Percentiles rank a stretch among this genome's conserved stretches.
These are phyloP conservation scores for Polypterus bichir DNA, from an alignment of 2,113 vertebrate species.

Conservation along the genomic window DNA sequence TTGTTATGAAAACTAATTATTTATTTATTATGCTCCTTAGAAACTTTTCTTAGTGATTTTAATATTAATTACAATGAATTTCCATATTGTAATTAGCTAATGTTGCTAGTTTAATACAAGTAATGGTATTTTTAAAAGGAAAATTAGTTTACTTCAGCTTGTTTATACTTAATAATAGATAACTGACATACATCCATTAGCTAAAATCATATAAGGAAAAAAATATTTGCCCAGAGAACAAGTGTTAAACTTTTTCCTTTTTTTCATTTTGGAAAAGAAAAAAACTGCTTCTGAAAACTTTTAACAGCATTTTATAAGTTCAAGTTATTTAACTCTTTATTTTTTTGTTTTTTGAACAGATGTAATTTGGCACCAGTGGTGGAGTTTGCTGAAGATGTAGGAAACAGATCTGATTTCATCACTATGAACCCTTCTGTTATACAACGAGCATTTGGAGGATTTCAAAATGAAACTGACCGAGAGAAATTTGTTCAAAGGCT, in stretches of 20 bases:
- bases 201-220: background rate
- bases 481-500: constrained; percentile 69
- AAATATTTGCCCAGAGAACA: background rate
- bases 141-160: too few relatives aligned
- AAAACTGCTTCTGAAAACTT: too few relatives aligned
- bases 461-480: constrained; percentile 65
- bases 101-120: too few relatives aligned
- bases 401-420: constrained; percentile 79
- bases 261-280: too few relatives aligned
- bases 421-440: constrained; percentile 86
- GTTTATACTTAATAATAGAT: background rate
- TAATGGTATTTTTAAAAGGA: too few relatives aligned
- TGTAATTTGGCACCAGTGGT: constrained; percentile 76
- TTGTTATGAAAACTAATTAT: too few relatives aligned
- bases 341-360: constrained; percentile 39
- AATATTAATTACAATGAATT: too few relatives aligned
- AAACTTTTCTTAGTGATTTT: too few relatives aligned
- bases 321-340: background rate
- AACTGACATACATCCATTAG: background rate
- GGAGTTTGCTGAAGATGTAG: constrained; percentile 70
- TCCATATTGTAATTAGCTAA: too few relatives aligned
- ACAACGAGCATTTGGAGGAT: constrained; percentile 71
- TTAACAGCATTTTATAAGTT: too few relatives aligned
- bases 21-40: too few relatives aligned
- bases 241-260: background rate